These are phyloP conservation scores for Actias luna DNA, from an alignment of 2,888 invertebrate genomes.

Conservation along the genomic window DNA sequence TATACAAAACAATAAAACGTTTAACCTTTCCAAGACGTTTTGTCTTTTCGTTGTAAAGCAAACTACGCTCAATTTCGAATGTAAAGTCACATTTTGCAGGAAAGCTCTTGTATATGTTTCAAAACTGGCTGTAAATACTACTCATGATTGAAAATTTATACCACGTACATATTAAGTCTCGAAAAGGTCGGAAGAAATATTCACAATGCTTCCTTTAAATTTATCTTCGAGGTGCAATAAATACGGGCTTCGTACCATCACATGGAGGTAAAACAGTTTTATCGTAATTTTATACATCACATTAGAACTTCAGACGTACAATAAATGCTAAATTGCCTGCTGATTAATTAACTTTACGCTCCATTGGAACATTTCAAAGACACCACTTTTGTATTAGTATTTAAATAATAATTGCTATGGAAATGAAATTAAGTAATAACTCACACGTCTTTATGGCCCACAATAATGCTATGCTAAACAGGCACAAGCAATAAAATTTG, in stretches of 20 bases:
- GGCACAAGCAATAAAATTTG: too few relatives aligned
- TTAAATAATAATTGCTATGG: too few relatives aligned
- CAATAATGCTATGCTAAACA: too few relatives aligned
- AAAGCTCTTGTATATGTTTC: neutral
- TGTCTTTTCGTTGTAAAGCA: neutral
- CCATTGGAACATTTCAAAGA: neutral
- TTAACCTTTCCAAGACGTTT: neutral
- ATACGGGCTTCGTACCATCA: conserved; percentile 56
- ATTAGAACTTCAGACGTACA: conserved; percentile 40
- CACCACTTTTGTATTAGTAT: neutral
- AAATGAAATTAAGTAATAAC: too few relatives aligned
- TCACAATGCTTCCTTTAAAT: neutral
- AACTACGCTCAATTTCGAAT: neutral
- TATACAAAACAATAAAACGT: neutral
- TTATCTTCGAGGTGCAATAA: conserved; percentile 41
- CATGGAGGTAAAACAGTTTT: conserved; percentile 59
- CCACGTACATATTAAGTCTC: neutral
- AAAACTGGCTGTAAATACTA: neutral
- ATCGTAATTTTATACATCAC: conserved; percentile 65
- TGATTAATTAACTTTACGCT: conserved; percentile 32
- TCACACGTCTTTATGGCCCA: too few relatives aligned
- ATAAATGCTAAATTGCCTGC: conserved; percentile 32
- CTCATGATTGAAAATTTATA: neutral
- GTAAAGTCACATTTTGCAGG: neutral
- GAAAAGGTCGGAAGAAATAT: neutral